Evolutionary conservation across 2,888 invertebrate genomes (phyloP).

Genomic region (Brenthis hecate): DNA sequence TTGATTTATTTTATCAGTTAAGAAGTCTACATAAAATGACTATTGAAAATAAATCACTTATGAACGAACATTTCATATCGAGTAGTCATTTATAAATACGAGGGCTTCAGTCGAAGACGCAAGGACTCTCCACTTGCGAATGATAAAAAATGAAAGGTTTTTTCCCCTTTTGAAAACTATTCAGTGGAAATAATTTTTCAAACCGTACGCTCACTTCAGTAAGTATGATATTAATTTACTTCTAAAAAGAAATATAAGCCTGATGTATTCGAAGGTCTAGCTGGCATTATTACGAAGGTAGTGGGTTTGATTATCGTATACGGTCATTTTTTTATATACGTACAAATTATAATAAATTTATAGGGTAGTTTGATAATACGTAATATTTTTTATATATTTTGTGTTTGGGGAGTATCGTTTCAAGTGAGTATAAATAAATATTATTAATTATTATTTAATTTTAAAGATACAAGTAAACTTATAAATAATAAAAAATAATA

Average conservation of each 20-base stretch:
- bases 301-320: too few relatives aligned
- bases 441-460: too few relatives aligned
- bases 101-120: constrained; percentile 12
- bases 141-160: constrained; percentile 18
- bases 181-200: constrained; percentile 20
- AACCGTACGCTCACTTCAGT: constrained; percentile 10
- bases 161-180: constrained; percentile 14
- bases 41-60: constrained; percentile 14
- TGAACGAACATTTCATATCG: constrained; percentile 13
- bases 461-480: too few relatives aligned
- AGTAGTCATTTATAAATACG: not conserved
- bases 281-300: too few relatives aligned
- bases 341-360: too few relatives aligned
- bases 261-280: too few relatives aligned
- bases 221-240: constrained; percentile 11
- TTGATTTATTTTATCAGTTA: not conserved
- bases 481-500: too few relatives aligned
- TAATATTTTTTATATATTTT: too few relatives aligned
- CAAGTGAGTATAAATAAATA: too few relatives aligned
- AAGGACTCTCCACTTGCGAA: constrained; percentile 14
- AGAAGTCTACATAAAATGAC: constrained; percentile 1
- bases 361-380: too few relatives aligned
- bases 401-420: too few relatives aligned
- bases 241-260: not conserved
- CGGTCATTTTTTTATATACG: too few relatives aligned